Conservation (phyloP, 1,140 invertebrate genomes). For the Aculops lycopersici region DNA sequence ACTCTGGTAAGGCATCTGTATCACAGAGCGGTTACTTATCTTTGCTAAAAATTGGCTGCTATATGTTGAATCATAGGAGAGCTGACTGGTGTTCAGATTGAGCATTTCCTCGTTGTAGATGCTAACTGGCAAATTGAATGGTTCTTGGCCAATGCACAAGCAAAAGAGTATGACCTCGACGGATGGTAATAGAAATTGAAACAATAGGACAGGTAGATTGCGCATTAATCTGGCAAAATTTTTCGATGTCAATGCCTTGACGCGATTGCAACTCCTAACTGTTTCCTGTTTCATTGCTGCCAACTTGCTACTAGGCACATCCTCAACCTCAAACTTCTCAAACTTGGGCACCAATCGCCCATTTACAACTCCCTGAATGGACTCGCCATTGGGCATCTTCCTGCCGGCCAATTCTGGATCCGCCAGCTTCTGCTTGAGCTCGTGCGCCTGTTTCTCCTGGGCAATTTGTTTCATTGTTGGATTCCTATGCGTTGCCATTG, state of each 20-base stretch:
- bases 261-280: background rate
- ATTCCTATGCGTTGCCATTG: background rate
- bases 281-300: background rate
- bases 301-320: background rate
- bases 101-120: conserved; percentile 24
- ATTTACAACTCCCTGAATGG: background rate
- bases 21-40: conserved; percentile 1
- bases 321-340: background rate
- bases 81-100: background rate
- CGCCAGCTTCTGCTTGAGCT: background rate
- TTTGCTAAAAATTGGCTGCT: conserved; percentile 3
- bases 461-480: background rate
- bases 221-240: conserved; percentile 8
- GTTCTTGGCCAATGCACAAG: conserved; percentile 58
- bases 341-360: background rate
- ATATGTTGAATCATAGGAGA: background rate
- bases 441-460: background rate
- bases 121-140: conserved; percentile 40
- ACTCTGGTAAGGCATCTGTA: conserved; percentile 1
- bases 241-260: conserved; percentile 4
- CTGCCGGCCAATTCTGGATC: too few species aligned
- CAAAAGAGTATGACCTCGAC: conserved; percentile 73
- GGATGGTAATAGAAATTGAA: conserved; percentile 60
- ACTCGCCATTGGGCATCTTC: background rate
- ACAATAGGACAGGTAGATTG: conserved; percentile 16